Evolutionary conservation across 2,113 vertebrate species (phyloP).

Genomic region (Tamias sibiricus): DNA sequence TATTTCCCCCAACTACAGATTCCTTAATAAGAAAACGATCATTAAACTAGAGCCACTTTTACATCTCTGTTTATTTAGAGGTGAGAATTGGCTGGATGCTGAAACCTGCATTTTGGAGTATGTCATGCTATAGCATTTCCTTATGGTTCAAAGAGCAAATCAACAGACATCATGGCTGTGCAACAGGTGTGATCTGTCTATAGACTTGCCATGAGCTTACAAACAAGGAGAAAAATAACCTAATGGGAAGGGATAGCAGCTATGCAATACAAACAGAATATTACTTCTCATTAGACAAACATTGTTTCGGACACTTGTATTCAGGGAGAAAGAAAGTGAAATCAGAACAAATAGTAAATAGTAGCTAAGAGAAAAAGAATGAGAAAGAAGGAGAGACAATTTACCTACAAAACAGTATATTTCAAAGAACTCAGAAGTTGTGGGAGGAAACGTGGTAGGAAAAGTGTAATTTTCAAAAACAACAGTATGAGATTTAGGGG

Average conservation of each 20-base stretch:
- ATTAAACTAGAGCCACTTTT: neutral
- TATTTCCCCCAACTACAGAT: neutral
- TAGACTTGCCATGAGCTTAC: neutral
- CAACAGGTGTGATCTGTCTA: neutral
- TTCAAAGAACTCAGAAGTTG: neutral
- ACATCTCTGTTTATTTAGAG: neutral
- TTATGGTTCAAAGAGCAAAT: neutral
- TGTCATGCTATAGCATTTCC: neutral
- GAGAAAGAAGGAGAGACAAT: neutral
- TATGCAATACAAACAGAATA: neutral
- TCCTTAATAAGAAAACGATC: constrained; percentile 9
- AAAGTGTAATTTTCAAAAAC: constrained; percentile 46
- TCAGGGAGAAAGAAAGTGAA: neutral
- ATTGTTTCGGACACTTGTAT: neutral
- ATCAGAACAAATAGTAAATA: neutral
- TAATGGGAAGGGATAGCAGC: neutral
- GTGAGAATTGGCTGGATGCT: neutral
- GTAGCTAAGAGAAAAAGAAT: neutral
- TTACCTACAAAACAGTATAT: neutral
- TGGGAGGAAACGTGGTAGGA: neutral
- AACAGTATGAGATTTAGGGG: neutral
- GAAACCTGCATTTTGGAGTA: neutral
- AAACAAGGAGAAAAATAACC: neutral
- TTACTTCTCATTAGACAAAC: constrained; percentile 45
- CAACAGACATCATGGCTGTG: neutral